phyloP scores from a whole-genome alignment of 2,113 vertebrate genomes.

The Cephalopterus ornatus region DNA sequence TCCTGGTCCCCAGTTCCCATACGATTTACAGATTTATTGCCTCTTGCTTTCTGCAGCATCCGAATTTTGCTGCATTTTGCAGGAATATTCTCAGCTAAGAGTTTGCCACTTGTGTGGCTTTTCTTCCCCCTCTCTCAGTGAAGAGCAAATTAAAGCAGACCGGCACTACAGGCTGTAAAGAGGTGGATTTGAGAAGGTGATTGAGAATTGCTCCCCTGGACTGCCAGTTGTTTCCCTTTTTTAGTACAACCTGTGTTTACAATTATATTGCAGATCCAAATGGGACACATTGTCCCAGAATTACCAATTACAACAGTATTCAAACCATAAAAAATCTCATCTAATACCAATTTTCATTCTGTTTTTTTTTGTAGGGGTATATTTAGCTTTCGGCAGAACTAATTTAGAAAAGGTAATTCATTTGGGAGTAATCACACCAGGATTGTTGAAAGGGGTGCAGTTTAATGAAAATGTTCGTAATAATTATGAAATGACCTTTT shows the following conservation, averaged over 20 bases:
- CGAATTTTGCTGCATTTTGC: neutral
- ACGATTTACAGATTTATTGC: neutral
- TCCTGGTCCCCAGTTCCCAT: neutral
- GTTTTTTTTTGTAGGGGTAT: neutral
- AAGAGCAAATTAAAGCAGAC: neutral
- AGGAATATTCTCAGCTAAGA: neutral
- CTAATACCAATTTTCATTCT: neutral
- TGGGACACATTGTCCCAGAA: neutral
- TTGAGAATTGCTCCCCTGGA: neutral
- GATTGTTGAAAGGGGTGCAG: neutral
- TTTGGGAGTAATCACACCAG: neutral
- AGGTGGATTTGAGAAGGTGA: neutral
- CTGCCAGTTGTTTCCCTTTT: neutral
- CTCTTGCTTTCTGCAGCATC: neutral
- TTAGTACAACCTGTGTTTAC: neutral
- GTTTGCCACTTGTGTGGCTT: neutral
- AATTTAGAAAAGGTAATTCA: constrained; percentile 18
- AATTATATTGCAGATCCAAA: neutral
- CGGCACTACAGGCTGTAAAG: neutral
- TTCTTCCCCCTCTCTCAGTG: neutral
- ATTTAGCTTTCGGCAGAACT: constrained; percentile 40
- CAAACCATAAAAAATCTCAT: neutral
- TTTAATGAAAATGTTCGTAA: constrained; percentile 13
- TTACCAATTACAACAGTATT: neutral
- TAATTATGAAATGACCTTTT: constrained; percentile 20